phyloP scores from a whole-genome alignment of 1,140 invertebrate genomes.

The Danaus melanippus region DNA sequence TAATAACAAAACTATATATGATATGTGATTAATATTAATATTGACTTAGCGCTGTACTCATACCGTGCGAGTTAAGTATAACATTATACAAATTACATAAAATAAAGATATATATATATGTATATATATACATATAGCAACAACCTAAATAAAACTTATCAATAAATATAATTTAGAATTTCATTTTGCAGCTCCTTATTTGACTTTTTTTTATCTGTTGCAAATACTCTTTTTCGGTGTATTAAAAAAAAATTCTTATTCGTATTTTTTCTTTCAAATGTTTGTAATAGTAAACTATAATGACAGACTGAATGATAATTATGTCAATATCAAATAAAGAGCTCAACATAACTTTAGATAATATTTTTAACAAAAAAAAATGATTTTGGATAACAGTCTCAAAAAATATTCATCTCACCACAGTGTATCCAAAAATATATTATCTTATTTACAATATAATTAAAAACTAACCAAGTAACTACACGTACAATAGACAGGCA shows the following conservation, averaged over 20 bases:
- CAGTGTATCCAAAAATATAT: conserved; percentile 63
- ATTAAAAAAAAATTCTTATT: too few species aligned
- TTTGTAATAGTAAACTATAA: background rate
- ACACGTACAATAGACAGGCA: conserved; percentile 3
- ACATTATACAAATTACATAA: conserved; percentile 37
- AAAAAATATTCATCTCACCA: conserved; percentile 58
- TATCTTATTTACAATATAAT: conserved; percentile 54
- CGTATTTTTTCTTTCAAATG: background rate
- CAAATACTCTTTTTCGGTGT: background rate
- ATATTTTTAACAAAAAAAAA: conserved; percentile 42
- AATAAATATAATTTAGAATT: conserved; percentile 62
- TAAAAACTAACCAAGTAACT: conserved; percentile 21
- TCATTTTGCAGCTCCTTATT: conserved; percentile 22
- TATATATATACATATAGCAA: conserved; percentile 31
- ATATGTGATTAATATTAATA: conserved; percentile 61
- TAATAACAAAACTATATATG: conserved; percentile 64
- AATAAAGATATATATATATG: conserved; percentile 15
- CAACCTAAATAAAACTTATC: conserved; percentile 49
- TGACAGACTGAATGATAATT: conserved; percentile 4
- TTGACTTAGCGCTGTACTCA: conserved; percentile 50
- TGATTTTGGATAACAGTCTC: conserved; percentile 63
- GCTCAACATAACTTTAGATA: conserved; percentile 16
- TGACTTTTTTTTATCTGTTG: background rate
- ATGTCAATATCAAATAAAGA: conserved; percentile 9
- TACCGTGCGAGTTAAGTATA: conserved; percentile 39